Percentiles rank a stretch among this genome's conserved stretches.
Evolutionary conservation across 1,140 invertebrate genomes (phyloP).

Genomic region (Episyrphus balteatus): DNA sequence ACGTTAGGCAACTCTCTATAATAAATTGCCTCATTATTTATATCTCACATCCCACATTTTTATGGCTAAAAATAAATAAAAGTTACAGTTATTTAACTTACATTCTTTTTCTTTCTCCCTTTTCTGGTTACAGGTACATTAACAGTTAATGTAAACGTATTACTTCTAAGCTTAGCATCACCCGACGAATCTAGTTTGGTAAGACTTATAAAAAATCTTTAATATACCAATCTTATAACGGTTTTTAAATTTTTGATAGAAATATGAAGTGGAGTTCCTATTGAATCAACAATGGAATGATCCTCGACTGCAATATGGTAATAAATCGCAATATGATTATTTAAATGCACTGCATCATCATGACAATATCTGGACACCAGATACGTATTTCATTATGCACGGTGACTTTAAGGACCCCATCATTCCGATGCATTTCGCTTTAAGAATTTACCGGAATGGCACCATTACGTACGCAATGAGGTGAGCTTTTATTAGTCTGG

Average conservation of each 20-base stretch:
- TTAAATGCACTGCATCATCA: constrained; percentile 85
- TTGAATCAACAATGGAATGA: constrained; percentile 86
- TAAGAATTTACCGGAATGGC: constrained; percentile 81
- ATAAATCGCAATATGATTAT: constrained; percentile 72
- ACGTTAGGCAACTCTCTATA: no score
- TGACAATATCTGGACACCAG: constrained; percentile 80
- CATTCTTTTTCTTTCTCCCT: background rate
- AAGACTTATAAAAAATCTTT: constrained; percentile 37
- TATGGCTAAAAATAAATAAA: no score
- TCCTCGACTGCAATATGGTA: constrained; percentile 71
- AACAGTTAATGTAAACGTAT: constrained; percentile 83
- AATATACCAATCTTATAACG: no score
- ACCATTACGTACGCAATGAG: constrained; percentile 87
- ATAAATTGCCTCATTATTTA: no score
- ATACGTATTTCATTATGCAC: constrained; percentile 92
- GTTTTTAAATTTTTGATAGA: constrained; percentile 43
- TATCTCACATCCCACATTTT: no score
- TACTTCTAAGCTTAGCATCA: constrained; percentile 83
- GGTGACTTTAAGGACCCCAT: constrained; percentile 87
- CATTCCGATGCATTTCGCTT: constrained; percentile 80
- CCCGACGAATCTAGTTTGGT: constrained; percentile 92
- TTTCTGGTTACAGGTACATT: constrained; percentile 61
- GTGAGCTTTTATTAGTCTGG: constrained; percentile 38
- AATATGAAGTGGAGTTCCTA: constrained; percentile 90
- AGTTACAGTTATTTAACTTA: background rate